Evolutionary conservation across 2,888 invertebrate genomes (phyloP).

Genomic region (Lasioglossum pauxillum): DNA sequence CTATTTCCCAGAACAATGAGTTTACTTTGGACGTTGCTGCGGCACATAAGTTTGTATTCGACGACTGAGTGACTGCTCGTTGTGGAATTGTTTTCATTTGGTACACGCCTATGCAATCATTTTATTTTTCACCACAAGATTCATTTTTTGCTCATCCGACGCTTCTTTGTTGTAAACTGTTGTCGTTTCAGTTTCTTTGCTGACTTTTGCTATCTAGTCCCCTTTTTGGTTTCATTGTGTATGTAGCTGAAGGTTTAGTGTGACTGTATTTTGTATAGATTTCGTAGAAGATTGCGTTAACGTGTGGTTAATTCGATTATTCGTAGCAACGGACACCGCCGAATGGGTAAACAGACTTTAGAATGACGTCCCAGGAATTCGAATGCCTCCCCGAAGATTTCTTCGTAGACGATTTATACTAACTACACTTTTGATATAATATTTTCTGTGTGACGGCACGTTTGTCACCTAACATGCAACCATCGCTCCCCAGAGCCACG

Average conservation of each 20-base stretch:
- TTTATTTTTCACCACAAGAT: background rate
- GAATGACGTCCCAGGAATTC: background rate
- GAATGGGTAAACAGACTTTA: background rate
- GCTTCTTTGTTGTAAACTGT: constrained; percentile 24
- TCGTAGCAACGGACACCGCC: constrained; percentile 1
- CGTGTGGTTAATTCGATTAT: background rate
- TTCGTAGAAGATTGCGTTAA: background rate
- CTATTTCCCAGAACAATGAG: constrained; percentile 37
- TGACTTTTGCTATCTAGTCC: background rate
- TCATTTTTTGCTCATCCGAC: constrained; percentile 22
- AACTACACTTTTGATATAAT: constrained; percentile 26
- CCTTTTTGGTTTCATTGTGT: constrained; percentile 9
- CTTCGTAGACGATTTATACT: background rate
- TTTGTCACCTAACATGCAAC: constrained; percentile 31
- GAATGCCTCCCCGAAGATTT: background rate
- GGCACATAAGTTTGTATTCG: constrained; percentile 50
- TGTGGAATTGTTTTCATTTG: constrained; percentile 12
- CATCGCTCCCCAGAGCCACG: constrained; percentile 2
- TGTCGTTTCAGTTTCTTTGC: constrained; percentile 28
- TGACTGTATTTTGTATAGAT: background rate
- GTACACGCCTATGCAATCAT: background rate
- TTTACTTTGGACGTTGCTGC: constrained; percentile 36
- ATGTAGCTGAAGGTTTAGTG: background rate
- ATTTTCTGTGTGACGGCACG: constrained; percentile 50
- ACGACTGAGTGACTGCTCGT: constrained; percentile 42